Conservation (phyloP, 2,113 vertebrate species). For the Salvator merianae region DNA sequence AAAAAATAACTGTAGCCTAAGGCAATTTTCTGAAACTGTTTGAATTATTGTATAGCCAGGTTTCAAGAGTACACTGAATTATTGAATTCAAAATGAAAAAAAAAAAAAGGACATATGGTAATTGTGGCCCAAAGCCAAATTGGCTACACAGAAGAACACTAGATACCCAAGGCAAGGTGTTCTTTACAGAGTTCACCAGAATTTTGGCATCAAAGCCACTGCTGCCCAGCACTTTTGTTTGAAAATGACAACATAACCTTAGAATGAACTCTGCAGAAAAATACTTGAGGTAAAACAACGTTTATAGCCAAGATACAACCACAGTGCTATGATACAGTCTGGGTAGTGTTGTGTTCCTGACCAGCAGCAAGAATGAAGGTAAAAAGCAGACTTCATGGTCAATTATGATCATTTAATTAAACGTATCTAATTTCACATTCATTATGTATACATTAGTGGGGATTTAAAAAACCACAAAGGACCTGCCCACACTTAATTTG, state of each 20-base stretch:
- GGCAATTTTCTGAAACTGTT: slow-evolving; percentile 37
- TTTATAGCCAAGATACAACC: not conserved
- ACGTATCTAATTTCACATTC: not conserved
- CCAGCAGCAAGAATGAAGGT: not conserved
- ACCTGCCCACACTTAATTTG: too few species aligned
- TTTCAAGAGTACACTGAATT: slow-evolving; percentile 28
- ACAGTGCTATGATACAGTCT: not conserved
- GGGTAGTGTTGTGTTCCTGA: not conserved
- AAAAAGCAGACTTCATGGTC: not conserved
- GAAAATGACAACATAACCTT: not conserved
- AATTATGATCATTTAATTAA: not conserved
- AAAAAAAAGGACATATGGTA: slow-evolving; percentile 44
- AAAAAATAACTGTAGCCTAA: slow-evolving; percentile 55
- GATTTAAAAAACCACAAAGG: not conserved
- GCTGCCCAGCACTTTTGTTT: slow-evolving; percentile 9
- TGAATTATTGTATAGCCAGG: slow-evolving; percentile 50
- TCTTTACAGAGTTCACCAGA: not conserved
- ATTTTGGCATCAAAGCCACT: not conserved
- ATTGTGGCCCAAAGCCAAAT: slow-evolving; percentile 44
- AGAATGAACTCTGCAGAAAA: not conserved
- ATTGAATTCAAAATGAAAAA: slow-evolving; percentile 53
- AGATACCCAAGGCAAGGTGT: slow-evolving; percentile 52
- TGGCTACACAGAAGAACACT: slow-evolving; percentile 30
- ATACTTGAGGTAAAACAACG: not conserved
- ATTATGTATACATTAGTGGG: not conserved